phyloP scores from a whole-genome alignment of 1,140 invertebrate genomes.

The Penaeus japonicus region DNA sequence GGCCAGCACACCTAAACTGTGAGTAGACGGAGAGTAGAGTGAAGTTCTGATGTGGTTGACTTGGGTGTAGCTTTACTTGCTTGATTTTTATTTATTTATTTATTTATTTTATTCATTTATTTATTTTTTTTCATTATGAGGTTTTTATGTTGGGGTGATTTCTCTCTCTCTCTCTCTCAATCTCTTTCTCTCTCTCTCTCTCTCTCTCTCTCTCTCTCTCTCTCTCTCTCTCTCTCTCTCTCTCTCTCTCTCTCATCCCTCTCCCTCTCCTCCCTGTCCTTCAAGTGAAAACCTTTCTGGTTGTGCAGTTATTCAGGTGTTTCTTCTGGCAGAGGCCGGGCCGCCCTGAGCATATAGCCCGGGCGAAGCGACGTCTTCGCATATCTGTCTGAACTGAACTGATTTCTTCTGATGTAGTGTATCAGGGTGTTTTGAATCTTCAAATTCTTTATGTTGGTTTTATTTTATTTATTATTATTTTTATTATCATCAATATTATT shows the following conservation, averaged over 20 bases:
- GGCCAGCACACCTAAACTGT: constrained; percentile 45
- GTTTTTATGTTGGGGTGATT: background rate
- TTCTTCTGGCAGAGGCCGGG: too few relatives aligned
- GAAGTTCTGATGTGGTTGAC: too few relatives aligned
- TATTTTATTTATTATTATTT: background rate
- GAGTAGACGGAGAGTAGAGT: background rate
- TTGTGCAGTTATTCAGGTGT: too few relatives aligned
- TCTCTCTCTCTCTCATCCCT: background rate
- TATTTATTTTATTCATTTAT: background rate
- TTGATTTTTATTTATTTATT: background rate
- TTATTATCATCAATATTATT: too few relatives aligned
- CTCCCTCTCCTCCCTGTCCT: background rate
- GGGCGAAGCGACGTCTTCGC: too few relatives aligned
- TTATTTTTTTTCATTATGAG: background rate
- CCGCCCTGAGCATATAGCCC: too few relatives aligned
- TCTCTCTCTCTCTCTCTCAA: background rate
- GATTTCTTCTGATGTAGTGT: background rate
- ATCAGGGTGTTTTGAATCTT: too few relatives aligned
- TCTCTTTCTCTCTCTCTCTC: constrained; percentile 1
- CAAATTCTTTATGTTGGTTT: background rate
- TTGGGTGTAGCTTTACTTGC: background rate
- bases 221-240: constrained; percentile 6
- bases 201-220: constrained; percentile 6
- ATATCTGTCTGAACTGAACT: background rate
- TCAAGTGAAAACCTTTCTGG: too few relatives aligned